phyloP scores from a whole-genome alignment of 1,140 invertebrate genomes.

The Diachasma alloeum region DNA sequence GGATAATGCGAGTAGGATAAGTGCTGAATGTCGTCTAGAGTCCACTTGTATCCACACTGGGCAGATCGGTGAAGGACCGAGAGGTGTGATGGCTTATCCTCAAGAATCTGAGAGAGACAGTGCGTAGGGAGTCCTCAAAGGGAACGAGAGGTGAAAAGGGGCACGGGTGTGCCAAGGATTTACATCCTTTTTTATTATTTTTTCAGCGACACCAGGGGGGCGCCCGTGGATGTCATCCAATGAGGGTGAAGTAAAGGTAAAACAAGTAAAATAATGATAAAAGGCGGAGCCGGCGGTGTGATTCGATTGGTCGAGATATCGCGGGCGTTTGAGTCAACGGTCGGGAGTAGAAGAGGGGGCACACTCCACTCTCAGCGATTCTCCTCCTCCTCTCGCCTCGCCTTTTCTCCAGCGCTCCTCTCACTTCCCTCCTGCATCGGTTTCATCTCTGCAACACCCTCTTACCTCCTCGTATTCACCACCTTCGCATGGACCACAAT shows the following conservation, averaged over 20 bases:
- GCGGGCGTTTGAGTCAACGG: slow-evolving; percentile 62
- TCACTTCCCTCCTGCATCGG: slow-evolving; percentile 23
- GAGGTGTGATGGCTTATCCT: not conserved
- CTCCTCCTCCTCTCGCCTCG: slow-evolving; percentile 33
- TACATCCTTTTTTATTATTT: slow-evolving; percentile 36
- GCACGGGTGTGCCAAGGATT: slow-evolving; percentile 20
- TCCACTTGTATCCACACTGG: slow-evolving; percentile 16
- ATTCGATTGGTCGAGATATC: slow-evolving; percentile 67
- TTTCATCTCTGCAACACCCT: slow-evolving; percentile 30
- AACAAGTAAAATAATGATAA: slow-evolving; percentile 68
- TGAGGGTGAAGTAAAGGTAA: slow-evolving; percentile 64
- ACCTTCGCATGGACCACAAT: slow-evolving; percentile 43
- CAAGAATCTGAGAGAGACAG: not conserved
- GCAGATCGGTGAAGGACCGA: not conserved
- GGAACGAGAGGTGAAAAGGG: not conserved
- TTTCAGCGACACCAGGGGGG: slow-evolving; percentile 1
- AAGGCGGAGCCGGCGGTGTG: slow-evolving; percentile 63
- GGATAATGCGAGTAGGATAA: slow-evolving; percentile 30
- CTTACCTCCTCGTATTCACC: slow-evolving; percentile 14
- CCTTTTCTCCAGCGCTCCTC: slow-evolving; percentile 29
- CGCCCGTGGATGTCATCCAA: slow-evolving; percentile 62
- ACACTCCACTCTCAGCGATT: slow-evolving; percentile 19
- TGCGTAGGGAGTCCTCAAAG: not conserved
- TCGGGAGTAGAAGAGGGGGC: slow-evolving; percentile 28
- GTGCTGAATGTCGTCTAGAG: slow-evolving; percentile 22